These are phyloP conservation scores for Leptodactylus fuscus DNA, from an alignment of 2,113 vertebrate species.

Conservation along the genomic window DNA sequence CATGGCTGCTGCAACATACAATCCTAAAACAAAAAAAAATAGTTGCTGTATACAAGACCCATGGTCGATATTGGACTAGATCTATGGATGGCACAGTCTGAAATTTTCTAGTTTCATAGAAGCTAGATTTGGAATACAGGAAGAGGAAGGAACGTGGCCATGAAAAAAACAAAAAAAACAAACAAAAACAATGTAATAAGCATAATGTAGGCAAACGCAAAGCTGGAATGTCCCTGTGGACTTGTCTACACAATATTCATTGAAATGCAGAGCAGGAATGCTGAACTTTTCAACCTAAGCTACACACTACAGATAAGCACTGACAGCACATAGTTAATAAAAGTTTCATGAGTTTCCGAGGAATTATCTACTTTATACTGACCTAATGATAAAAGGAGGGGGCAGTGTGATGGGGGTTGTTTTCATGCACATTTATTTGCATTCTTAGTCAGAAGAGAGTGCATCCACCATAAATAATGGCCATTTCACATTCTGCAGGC, in stretches of 20 bases:
- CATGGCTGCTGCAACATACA: slow-evolving; percentile 18
- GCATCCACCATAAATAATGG: too few relatives aligned
- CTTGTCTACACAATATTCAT: background rate
- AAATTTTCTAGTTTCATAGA: too few relatives aligned
- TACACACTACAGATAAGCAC: background rate
- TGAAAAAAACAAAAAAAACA: too few relatives aligned
- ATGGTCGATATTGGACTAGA: background rate
- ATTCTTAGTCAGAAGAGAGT: too few relatives aligned
- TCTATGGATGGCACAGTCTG: background rate
- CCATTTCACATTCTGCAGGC: too few relatives aligned
- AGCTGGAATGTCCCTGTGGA: background rate
- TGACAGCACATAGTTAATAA: background rate
- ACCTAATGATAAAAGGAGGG: too few relatives aligned
- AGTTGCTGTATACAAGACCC: background rate
- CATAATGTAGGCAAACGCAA: background rate
- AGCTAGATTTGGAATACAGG: background rate
- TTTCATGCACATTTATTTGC: too few relatives aligned
- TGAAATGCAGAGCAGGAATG: background rate
- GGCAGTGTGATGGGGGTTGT: too few relatives aligned
- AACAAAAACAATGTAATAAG: background rate
- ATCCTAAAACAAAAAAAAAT: slow-evolving; percentile 43
- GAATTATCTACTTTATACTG: background rate
- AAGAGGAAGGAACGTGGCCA: background rate
- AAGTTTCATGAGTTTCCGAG: background rate
- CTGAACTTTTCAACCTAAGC: slow-evolving; percentile 18